phyloP scores from a whole-genome alignment of 2,797 vertebrate species.

The Pipistrellus nathusii region DNA sequence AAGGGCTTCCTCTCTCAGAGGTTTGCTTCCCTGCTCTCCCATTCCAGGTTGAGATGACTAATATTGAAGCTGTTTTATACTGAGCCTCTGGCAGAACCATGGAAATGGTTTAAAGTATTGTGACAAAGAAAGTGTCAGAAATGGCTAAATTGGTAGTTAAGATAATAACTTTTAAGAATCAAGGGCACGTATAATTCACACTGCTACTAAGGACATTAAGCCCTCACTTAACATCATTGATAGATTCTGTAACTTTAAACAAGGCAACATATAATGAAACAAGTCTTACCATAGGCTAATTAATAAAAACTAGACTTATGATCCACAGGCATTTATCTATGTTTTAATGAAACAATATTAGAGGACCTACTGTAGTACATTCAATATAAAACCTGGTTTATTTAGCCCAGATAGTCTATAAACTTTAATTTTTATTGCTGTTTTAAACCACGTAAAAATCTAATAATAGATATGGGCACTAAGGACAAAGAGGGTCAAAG shows the following conservation, averaged over 20 bases:
- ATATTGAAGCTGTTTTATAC: not conserved
- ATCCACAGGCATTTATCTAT: not conserved
- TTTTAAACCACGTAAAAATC: not conserved
- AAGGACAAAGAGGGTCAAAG: not conserved
- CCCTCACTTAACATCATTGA: not conserved
- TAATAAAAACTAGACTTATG: not conserved
- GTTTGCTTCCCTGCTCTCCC: not conserved
- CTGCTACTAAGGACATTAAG: not conserved
- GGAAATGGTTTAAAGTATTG: not conserved
- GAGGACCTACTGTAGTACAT: not conserved
- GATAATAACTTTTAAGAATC: constrained; percentile 1
- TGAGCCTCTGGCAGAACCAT: not conserved
- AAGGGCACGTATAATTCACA: not conserved
- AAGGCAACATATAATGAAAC: not conserved
- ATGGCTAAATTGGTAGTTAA: constrained; percentile 16
- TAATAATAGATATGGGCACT: not conserved
- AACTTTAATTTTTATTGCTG: not conserved
- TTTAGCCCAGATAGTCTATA: not conserved
- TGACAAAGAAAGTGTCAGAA: constrained; percentile 17
- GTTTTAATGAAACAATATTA: not conserved
- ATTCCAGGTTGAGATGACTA: not conserved
- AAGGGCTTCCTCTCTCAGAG: not conserved
- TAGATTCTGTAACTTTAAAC: not conserved
- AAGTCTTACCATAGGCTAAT: not conserved
- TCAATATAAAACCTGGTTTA: not conserved